Evolutionary conservation across 2,888 invertebrate genomes (phyloP), one percentile per base, ranked within the genome.

Genomic region (Aphidoletes aphidimyza): DNA sequence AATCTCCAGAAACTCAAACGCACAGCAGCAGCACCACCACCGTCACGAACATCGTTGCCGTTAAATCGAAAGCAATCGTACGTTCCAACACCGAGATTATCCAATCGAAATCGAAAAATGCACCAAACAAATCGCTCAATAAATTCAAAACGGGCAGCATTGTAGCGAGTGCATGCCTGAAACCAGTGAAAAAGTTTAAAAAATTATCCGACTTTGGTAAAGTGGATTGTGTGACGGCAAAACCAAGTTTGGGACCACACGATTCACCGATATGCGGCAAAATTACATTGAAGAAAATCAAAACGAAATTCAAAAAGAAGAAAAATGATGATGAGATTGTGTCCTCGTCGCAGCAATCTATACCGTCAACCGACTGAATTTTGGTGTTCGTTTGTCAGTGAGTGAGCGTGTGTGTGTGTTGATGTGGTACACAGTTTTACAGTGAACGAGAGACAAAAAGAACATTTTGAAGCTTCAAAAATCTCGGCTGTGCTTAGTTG

Each of bases 131-230:
- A 39, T 6, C 49, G 47, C 36, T 37, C 81, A 45, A 84, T 85
- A 91, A 91, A 86, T 93, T 93, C 87, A 92, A 92, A 87, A 93
- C 93, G 86, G 90, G 92, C 85, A 92, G 92, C 30, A 90, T 92
- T 86, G 92, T 93, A 0, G 92, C 93, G 39, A 92, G 93, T 17
- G 92, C 93, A 81, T 37, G 37, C 39, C 37, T 81, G 37, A 81
- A 81, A 81, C 81, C 81, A 11, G 81, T 81, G n/a, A 81, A 81
- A 81, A 81, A 81, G n/a, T 81, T 81, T 11, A 81, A 81, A 37
- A 81, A 81, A 81, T 81, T 81, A 37, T 37, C 81, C n/a, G 37
- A 81, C n/a, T 81, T 81, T 37, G n/a, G 37, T 37, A 81, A 81
- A 81, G 22, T 9, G 0, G 37, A 81, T 37, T 37, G n/a, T 22